Percentiles rank a stretch among this genome's conserved stretches.
These are phyloP conservation scores for Mareca penelope DNA, from an alignment of 2,797 vertebrate species.

Conservation along the genomic window DNA sequence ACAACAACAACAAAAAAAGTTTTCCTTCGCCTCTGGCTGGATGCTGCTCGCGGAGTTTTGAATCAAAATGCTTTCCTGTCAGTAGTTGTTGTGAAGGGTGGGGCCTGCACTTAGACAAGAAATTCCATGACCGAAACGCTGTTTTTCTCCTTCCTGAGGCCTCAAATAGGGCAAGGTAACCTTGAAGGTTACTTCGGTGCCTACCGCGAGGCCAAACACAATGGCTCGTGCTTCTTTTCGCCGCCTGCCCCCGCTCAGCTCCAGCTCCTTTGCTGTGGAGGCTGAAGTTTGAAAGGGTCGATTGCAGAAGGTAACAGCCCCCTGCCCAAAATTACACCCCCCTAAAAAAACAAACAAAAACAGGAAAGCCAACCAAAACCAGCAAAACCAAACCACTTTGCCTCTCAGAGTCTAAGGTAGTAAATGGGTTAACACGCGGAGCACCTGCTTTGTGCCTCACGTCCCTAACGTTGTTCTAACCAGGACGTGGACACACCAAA, in stretches of 20 bases:
- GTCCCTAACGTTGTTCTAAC: background rate
- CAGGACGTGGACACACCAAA: rapidly evolving
- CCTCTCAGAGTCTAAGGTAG: background rate
- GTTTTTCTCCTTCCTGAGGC: slow-evolving; percentile 68
- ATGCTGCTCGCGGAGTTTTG: slow-evolving; percentile 67
- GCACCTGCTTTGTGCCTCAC: background rate
- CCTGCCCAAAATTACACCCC: background rate
- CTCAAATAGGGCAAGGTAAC: slow-evolving; percentile 49
- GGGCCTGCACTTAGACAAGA: slow-evolving; percentile 79
- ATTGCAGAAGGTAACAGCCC: background rate
- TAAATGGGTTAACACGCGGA: rapidly evolving
- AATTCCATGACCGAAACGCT: slow-evolving; percentile 77
- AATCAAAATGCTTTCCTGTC: slow-evolving; percentile 78
- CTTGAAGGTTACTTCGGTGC: slow-evolving; percentile 45
- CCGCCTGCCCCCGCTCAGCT: background rate
- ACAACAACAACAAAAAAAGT: slow-evolving; percentile 68
- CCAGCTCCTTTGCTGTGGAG: background rate
- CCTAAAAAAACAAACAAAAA: background rate
- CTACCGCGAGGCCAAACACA: background rate
- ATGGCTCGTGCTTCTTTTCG: background rate
- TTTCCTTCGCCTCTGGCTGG: slow-evolving; percentile 72
- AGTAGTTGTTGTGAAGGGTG: slow-evolving; percentile 74
- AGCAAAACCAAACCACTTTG: background rate
- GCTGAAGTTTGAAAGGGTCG: background rate
- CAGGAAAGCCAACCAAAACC: background rate